Evolutionary conservation across 2,113 vertebrate species (phyloP).

Genomic region (Heterotilapia buettikoferi): DNA sequence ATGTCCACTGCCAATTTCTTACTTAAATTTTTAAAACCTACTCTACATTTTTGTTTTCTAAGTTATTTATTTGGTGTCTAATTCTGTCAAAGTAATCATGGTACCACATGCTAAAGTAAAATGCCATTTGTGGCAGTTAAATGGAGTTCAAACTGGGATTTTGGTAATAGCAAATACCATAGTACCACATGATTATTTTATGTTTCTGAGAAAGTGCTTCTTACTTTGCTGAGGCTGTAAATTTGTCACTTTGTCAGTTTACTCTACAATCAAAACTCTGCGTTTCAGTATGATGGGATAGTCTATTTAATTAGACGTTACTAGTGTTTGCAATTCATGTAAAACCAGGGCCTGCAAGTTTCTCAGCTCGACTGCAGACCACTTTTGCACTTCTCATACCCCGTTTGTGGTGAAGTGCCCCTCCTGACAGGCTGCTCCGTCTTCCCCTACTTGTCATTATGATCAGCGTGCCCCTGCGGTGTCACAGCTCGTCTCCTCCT

Average conservation of each 20-base stretch:
- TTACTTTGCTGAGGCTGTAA: constrained; percentile 1
- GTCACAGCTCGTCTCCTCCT: constrained; percentile 26
- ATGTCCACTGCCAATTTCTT: not conserved
- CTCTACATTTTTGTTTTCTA: not conserved
- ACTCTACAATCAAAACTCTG: constrained; percentile 40
- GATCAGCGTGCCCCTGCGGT: not conserved
- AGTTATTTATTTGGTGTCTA: not conserved
- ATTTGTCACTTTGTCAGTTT: constrained; percentile 46
- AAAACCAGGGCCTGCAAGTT: not conserved
- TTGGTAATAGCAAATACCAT: not conserved
- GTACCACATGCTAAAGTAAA: not conserved
- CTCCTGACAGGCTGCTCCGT: constrained; percentile 1
- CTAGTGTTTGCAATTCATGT: not conserved
- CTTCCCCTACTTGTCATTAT: constrained; percentile 23
- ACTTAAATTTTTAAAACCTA: not conserved
- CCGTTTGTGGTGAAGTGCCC: constrained; percentile 10
- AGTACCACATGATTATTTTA: constrained; percentile 22
- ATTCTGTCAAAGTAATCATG: not conserved
- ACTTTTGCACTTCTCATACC: constrained; percentile 14
- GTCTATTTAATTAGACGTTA: constrained; percentile 45
- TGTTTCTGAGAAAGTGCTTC: constrained; percentile 18
- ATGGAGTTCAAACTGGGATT: not conserved
- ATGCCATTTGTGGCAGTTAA: not conserved
- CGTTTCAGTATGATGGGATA: constrained; percentile 11
- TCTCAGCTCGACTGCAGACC: constrained; percentile 15